These are phyloP conservation scores for Hemibagrus guttatus DNA, from an alignment of 2,797 vertebrate genomes.

Conservation along the genomic window DNA sequence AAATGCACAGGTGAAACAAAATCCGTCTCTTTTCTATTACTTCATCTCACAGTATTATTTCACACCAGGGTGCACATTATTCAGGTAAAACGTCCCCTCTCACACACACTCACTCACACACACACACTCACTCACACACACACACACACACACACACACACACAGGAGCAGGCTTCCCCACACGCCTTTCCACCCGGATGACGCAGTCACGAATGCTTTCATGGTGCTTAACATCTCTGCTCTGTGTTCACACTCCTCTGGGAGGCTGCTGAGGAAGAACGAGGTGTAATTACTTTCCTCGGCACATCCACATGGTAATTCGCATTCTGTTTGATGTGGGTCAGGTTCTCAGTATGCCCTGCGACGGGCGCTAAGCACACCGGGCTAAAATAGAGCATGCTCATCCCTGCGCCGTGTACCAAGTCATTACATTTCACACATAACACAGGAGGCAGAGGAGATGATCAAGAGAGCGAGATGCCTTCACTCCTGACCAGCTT, in stretches of 20 bases:
- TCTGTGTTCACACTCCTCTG: slow-evolving; percentile 28
- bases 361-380: slow-evolving; percentile 61
- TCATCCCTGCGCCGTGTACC: slow-evolving; percentile 67
- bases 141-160: neutral
- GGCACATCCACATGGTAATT: slow-evolving; percentile 21
- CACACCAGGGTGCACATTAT: neutral
- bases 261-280: slow-evolving; percentile 40
- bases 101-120: neutral
- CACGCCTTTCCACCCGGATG: slow-evolving; percentile 15
- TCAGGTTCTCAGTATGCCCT: slow-evolving; percentile 40
- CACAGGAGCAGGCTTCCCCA: neutral
- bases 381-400: slow-evolving; percentile 70
- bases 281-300: slow-evolving; percentile 51
- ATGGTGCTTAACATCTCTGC: slow-evolving; percentile 29
- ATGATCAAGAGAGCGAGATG: neutral
- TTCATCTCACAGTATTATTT: neutral
- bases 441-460: slow-evolving; percentile 57
- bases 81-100: neutral
- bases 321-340: slow-evolving; percentile 50
- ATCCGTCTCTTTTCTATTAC: neutral
- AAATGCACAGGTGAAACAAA: neutral
- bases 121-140: slow-evolving; percentile 2
- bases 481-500: slow-evolving; percentile 30
- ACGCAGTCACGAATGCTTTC: slow-evolving; percentile 13
- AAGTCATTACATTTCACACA: slow-evolving; percentile 75